These are phyloP conservation scores for Silurus glanis DNA, from an alignment of 2,113 vertebrate species.

Conservation along the genomic window DNA sequence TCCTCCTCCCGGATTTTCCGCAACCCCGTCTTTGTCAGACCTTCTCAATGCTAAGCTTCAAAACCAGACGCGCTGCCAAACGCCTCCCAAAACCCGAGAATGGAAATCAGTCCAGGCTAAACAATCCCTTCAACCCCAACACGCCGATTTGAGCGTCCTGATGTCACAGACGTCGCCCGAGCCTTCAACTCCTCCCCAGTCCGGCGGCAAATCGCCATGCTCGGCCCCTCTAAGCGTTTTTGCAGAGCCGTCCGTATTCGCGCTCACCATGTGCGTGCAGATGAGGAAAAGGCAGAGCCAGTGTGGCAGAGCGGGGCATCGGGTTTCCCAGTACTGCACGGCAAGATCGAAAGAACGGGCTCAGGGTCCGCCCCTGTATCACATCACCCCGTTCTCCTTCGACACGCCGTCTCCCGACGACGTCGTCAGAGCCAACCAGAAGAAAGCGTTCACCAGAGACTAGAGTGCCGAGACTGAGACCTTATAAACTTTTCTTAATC, in stretches of 20 bases:
- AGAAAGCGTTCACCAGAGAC: slow-evolving; percentile 84
- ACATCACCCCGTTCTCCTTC: slow-evolving; percentile 86
- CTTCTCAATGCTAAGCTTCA: slow-evolving; percentile 57
- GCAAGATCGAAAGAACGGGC: slow-evolving; percentile 69
- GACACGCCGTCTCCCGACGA: slow-evolving; percentile 94
- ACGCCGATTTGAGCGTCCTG: slow-evolving; percentile 82
- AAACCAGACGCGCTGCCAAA: not conserved
- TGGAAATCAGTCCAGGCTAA: slow-evolving; percentile 38
- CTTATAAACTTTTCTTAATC: not conserved
- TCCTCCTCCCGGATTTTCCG: slow-evolving; percentile 55
- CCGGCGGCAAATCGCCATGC: not conserved
- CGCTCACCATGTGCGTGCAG: slow-evolving; percentile 80
- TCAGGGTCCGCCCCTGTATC: slow-evolving; percentile 63
- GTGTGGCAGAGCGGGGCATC: slow-evolving; percentile 59
- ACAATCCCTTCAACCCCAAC: slow-evolving; percentile 54
- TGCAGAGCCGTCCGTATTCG: slow-evolving; percentile 88
- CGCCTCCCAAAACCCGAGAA: not conserved
- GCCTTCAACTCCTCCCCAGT: not conserved
- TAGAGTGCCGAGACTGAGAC: not conserved
- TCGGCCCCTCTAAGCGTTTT: slow-evolving; percentile 55
- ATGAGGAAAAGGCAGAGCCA: slow-evolving; percentile 31
- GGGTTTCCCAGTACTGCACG: slow-evolving; percentile 73
- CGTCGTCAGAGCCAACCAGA: slow-evolving; percentile 87
- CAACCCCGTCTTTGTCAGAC: slow-evolving; percentile 50
- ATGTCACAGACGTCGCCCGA: slow-evolving; percentile 65